Base-by-base conservation (phyloP, 2,113 vertebrate genomes). In the Phaethon lepturus region DNA sequence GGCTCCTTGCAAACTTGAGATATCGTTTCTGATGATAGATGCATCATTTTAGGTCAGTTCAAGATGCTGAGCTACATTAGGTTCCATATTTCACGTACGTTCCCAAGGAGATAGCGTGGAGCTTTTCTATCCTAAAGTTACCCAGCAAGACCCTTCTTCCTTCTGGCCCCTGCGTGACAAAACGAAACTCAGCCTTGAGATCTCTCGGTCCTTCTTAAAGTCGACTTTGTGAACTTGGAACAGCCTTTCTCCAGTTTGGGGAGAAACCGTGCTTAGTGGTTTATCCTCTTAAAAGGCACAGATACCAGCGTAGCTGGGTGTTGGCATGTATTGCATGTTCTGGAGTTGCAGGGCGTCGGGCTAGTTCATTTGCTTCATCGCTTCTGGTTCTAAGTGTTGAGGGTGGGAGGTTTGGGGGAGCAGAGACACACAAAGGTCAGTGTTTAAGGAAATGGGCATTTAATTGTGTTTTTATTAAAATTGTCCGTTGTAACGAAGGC, bases 171-270 rank as follows among this genome's bases (percentile, higher is more conserved):
- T 13, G 14, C 22, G 59, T 26, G 13, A 33, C 56, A 8, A 59
- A 93, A 90, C 85, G 94, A 63, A 96, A 78, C 87, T 91, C 76
- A 62, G 73, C 87, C 85, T 94, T 68, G 90, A 82, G 93, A 88
- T 90, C 42, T 68, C 17, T 7, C 10, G 7, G 25, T 86, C 49
- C 58, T 85, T 18, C 16, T 11, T 25, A 24, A 52, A 67, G 6
- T 58, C 45, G 15, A 31, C 68, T 29, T 45, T 38, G 25, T 40
- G 17, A 35, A 60, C 66, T 13, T 40, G 31, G 42, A 72, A 17
- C 19, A 26, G 2, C 12, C 38, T 29, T 40, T 29, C 38, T 55
- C 11, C 23, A 2, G 0, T 59, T 25, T 26, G 53, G 47, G 67
- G 49, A 64, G 16, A 55, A 68, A 23, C 24, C 13, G 3, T 3